Base-by-base conservation (phyloP, 2,113 vertebrate species). In the Oryzias celebensis region DNA sequence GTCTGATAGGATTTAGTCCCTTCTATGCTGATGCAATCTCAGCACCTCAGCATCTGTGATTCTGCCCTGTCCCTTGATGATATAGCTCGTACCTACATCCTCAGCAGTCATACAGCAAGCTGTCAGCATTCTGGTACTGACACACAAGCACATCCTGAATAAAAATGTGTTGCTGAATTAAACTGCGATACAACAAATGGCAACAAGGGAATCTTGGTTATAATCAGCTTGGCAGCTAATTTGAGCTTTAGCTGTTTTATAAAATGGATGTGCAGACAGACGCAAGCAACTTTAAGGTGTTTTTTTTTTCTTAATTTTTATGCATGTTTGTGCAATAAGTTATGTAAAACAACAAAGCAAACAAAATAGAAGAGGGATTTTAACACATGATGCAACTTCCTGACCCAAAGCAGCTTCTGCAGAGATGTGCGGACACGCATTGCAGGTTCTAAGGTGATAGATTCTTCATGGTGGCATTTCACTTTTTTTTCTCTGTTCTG, bases 1-100 rank as follows among this genome's bases (percentile, higher is more conserved):
- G 90, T 89, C 90, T 91, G 90, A 92, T 92, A 85, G 89, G 88
- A 92, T 92, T 90, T 89, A 75, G 77, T 74, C 77, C 56, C 70
- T 70, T 82, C 83, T 62, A 67, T 73, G 77, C 82, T 87, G 89
- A 90, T 91, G 89, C 81, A 91, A 91, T 91, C 88, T 88, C 57
- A 58, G 82, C 82, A 78, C 84, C 84, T 89, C 85, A 73, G 85
- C 83, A 90, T 85, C 85, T 86, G 85, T n/a, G 78, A 82, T 85
- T 77, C 79, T 61, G 61, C 65, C 75, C 76, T 64, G 83, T 87
- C 81, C 85, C 84, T 58, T 64, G 68, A 76, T 83, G 81, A 85
- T 84, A 84, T 44, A 73, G 67, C 58, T 48, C 48, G 24, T 50
- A 71, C 64, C 59, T 68, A 73, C 58, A 18, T 62, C 66, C 66